phyloP scores from a whole-genome alignment of 2,888 invertebrate genomes.

The Ormyrus thymus region DNA sequence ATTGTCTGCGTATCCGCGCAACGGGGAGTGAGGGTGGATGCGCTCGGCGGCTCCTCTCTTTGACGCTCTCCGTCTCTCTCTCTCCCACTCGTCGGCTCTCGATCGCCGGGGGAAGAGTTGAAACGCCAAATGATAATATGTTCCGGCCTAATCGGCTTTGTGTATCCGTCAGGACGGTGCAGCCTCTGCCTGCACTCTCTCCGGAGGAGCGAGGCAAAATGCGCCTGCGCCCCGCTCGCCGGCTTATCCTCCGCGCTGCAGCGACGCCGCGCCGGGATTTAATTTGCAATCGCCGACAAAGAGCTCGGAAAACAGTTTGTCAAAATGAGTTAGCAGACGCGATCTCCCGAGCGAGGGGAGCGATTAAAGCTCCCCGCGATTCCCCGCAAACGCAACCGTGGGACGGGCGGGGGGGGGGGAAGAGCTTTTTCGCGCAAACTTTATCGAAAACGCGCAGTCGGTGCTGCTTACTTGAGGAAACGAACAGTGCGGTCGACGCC shows the following conservation, averaged over 20 bases:
- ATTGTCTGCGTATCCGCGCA: constrained; percentile 22
- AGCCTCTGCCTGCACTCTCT: constrained; percentile 8
- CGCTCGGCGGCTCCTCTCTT: constrained; percentile 3
- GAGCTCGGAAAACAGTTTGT: constrained; percentile 73
- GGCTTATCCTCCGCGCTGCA: constrained; percentile 19
- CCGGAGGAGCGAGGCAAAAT: too few species aligned
- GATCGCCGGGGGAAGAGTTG: constrained; percentile 57
- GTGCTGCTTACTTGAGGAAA: background rate
- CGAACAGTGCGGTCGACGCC: constrained; percentile 46
- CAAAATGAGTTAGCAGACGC: constrained; percentile 70
- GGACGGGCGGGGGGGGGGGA: too few species aligned
- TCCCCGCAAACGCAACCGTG: background rate
- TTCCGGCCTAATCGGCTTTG: constrained; percentile 72
- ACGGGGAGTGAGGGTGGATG: background rate
- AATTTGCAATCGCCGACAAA: constrained; percentile 71
- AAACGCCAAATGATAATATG: constrained; percentile 72
- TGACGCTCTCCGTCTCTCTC: background rate
- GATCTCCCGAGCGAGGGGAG: constrained; percentile 1
- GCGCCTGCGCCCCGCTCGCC: background rate
- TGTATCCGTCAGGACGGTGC: constrained; percentile 65
- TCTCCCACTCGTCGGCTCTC: background rate
- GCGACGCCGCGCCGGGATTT: constrained; percentile 64
- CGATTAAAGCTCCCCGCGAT: constrained; percentile 30
- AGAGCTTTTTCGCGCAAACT: background rate
- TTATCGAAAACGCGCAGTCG: too few species aligned